Conservation (phyloP, 2,797 vertebrate species). For the Hoplostethus atlanticus region DNA sequence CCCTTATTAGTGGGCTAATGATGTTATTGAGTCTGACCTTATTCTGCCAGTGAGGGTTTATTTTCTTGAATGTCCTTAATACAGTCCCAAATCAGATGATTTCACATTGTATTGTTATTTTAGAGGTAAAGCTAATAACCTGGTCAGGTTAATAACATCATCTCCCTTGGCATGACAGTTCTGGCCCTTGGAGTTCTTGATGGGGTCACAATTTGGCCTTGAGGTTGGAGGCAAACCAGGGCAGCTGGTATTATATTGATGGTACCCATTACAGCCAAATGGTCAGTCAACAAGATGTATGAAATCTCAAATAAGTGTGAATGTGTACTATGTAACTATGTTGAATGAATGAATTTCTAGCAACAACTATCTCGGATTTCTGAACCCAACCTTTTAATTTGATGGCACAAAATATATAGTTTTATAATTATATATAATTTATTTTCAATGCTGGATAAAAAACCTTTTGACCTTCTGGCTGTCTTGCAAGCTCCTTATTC, state of each 20-base stretch:
- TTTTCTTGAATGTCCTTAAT: no score
- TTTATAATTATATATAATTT: background rate
- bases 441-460: background rate
- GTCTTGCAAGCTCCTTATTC: background rate
- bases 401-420: background rate
- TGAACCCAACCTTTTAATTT: background rate
- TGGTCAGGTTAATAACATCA: background rate
- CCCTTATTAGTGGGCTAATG: background rate
- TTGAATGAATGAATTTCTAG: background rate
- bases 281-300: background rate
- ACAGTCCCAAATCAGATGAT: no score
- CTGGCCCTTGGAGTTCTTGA: background rate
- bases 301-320: background rate
- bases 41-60: no score
- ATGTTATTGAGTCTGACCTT: background rate
- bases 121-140: background rate
- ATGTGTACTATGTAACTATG: background rate
- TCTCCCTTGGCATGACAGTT: background rate
- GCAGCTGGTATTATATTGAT: background rate
- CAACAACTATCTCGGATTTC: background rate
- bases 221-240: background rate
- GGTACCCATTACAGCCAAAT: background rate
- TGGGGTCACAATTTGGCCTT: conserved; percentile 9
- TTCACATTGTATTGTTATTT: background rate
- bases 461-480: conserved; percentile 9